Base-by-base conservation (phyloP, 2,113 vertebrate species). In the Turdus rufiventris region DNA sequence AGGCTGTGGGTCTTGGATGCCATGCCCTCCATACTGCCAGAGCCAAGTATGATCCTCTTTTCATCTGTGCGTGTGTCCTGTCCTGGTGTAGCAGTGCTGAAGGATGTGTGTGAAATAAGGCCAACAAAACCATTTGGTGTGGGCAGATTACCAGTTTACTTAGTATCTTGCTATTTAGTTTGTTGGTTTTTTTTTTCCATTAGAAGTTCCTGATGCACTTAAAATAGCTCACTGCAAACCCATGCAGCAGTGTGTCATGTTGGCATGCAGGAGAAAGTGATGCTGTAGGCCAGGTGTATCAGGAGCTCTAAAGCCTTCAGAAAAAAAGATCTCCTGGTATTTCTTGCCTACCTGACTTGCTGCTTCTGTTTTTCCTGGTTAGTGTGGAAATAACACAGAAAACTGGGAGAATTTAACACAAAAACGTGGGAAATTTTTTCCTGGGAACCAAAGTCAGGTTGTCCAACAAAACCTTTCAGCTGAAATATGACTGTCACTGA, bases 21-120 rank as follows among this genome's bases (percentile, higher is more conserved):
- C 50, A 10, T 31, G 76, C 25, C 82, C 24, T n/a, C 16, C 0
- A 0, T 28, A 12, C 54, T 80, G 11, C 40, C 2, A 0, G 24
- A 70, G 29, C 63, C 45, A 43, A 2, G 3, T 1, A 0, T 51
- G 24, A 9, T 62, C 12, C 14, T 90, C 12, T 75, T 63, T 50
- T 71, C 65, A 45, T 61, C 33, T 40, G 3, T 26, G 5, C 0
- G 0, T 2, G 0, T 3, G 1, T 81, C 28, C 38, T 77, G 12
- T 73, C 28, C 48, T 5, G 5, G 10, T 31, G 7, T 18, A 38
- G 15, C 43, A 36, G 9, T 17, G 45, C 28, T n/a, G 29, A 65
- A 33, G 28, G 15, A 14, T 12, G 4, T 25, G 7, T 21, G 8
- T 33, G 40, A 80, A 92, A 43, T 58, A 67, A 56, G 15, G 31